phyloP scores from a whole-genome alignment of 2,797 vertebrate species.

The Geotria australis region DNA sequence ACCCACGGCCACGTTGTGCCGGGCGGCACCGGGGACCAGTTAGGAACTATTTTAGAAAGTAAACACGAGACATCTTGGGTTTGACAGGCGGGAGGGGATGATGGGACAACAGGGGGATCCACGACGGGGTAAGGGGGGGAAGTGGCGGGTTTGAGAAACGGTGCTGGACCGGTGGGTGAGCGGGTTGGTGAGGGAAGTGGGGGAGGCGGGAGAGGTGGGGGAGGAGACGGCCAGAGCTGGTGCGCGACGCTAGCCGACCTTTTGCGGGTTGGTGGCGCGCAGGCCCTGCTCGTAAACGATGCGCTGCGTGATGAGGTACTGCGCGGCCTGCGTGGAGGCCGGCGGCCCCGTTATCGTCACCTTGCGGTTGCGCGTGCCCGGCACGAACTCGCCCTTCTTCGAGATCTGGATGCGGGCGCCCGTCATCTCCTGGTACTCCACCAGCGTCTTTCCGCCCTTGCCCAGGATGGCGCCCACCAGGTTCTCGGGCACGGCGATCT shows the following conservation, averaged over 20 bases:
- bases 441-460: slow-evolving; percentile 49
- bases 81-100: too few relatives aligned
- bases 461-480: slow-evolving; percentile 48
- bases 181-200: too few relatives aligned
- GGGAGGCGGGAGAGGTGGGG: too few relatives aligned
- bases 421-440: slow-evolving; percentile 57
- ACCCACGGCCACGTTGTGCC: too few relatives aligned
- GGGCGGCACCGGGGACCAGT: too few relatives aligned
- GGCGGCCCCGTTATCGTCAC: slow-evolving; percentile 52
- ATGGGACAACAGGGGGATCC: too few relatives aligned
- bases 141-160: too few relatives aligned
- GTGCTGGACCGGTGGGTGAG: too few relatives aligned
- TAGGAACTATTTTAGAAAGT: too few relatives aligned
- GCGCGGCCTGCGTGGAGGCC: slow-evolving; percentile 42
- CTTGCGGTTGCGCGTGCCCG: slow-evolving; percentile 49
- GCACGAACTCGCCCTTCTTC: slow-evolving; percentile 51
- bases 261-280: slow-evolving; percentile 42
- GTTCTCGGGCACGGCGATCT: slow-evolving; percentile 51
- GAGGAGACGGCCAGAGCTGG: too few relatives aligned
- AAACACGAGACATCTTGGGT: too few relatives aligned
- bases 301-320: slow-evolving; percentile 52
- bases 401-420: slow-evolving; percentile 56
- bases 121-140: too few relatives aligned
- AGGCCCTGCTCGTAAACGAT: slow-evolving; percentile 56
- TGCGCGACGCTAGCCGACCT: slow-evolving; percentile 21